Evolutionary conservation across 2,113 vertebrate genomes (phyloP), one percentile per base, ranked within the genome.

Genomic region (Periophthalmus modestus): DNA sequence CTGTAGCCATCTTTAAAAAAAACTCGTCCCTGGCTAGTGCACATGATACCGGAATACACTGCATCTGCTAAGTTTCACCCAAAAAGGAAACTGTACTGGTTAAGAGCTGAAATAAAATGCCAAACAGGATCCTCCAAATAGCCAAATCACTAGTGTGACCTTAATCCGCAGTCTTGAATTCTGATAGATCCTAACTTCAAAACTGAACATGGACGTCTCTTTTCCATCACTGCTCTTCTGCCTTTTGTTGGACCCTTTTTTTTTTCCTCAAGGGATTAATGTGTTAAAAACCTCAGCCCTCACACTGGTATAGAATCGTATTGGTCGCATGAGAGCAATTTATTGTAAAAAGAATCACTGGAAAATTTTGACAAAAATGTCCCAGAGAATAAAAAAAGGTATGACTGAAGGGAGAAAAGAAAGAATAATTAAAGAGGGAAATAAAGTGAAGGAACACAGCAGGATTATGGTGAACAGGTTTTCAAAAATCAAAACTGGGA

Each of bases 251-350:
- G 24, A 48, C 77, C n/a, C n/a, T n/a, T 82, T 71, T 85, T 66
- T 88, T 58, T 55, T 65, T 73, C 73, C 58, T 88, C 83, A 89
- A 73, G 19, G 48, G 87, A 88, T 87, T 86, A 88, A 82, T 77
- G 69, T 78, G 70, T 74, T 77, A 82, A 46, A 66, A 28, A 72
- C 74, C 77, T 75, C 86, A 66, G 77, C 80, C 84, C 82, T 76
- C 81, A 82, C 74, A 54, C 74, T 76, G 69, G 87, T 81, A 83
- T 84, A 74, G 69, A 71, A 73, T 82, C 82, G 79, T 77, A 79
- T 71, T 77, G 72, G 54, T 78, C 71, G 28, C 68, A 13, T 7
- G 21, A 61, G 58, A 2, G 15, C 23, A 61, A 61, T 62, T 18
- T 62, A 18, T 34, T 33, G 24, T 36, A 16, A 7, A 34, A 7